Evolutionary conservation across 1,140 invertebrate species (phyloP).

Genomic region (Ips typographus): DNA sequence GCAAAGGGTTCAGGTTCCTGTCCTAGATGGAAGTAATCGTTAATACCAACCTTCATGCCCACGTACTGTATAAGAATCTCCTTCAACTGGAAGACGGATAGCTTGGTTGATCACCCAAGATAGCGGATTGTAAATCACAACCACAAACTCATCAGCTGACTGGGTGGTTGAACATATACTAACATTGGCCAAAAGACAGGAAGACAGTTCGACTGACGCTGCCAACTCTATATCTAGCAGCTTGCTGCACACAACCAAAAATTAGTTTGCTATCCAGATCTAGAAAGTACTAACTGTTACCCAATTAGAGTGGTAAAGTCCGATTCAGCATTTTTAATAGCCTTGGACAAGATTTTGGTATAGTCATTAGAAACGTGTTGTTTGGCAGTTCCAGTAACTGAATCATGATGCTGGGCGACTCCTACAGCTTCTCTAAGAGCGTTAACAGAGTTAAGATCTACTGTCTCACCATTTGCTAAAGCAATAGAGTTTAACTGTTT

Average conservation of each 20-base stretch:
- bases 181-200: conserved; percentile 58
- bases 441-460: conserved; percentile 47
- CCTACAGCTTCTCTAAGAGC: conserved; percentile 61
- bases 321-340: conserved; percentile 50
- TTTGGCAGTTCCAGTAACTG: conserved; percentile 86
- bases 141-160: conserved; percentile 58
- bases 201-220: not conserved
- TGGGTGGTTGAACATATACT: conserved; percentile 65
- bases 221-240: conserved; percentile 20
- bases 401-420: conserved; percentile 90
- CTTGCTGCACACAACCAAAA: conserved; percentile 3
- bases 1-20: no score
- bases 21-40: not conserved
- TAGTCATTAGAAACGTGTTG: conserved; percentile 89
- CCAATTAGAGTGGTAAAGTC: no score
- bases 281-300: no score
- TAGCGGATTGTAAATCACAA: conserved; percentile 79
- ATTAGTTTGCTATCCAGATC: no score
- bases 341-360: conserved; percentile 61
- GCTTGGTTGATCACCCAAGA: conserved; percentile 63
- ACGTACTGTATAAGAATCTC: conserved; percentile 58
- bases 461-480: conserved; percentile 19
- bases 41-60: conserved; percentile 37
- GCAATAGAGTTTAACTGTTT: conserved; percentile 13
- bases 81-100: conserved; percentile 69